These are phyloP conservation scores for Carassius carassius DNA, from an alignment of 2,113 vertebrate genomes.

Conservation along the genomic window DNA sequence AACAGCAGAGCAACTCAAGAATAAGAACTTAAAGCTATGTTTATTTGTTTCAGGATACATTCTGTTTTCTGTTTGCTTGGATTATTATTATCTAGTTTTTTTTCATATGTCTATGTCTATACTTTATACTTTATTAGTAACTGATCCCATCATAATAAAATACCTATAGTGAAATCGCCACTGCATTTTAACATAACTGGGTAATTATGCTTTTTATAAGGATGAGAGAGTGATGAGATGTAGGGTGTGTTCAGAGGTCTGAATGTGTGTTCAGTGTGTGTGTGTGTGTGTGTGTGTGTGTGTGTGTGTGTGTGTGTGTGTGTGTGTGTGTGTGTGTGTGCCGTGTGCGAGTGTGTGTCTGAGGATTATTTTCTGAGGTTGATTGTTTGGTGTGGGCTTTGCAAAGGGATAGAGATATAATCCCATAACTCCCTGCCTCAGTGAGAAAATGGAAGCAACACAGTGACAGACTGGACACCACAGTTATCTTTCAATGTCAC, in stretches of 20 bases:
- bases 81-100: background rate
- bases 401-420: slow-evolving; percentile 73
- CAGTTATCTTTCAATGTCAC: slow-evolving; percentile 23
- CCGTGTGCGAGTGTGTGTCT: slow-evolving; percentile 10
- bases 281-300: background rate
- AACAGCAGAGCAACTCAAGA: background rate
- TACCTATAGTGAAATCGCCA: too few species aligned
- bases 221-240: background rate
- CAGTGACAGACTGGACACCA: slow-evolving; percentile 10
- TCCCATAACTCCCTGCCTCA: slow-evolving; percentile 60
- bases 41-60: background rate
- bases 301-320: background rate
- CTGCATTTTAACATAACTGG: background rate
- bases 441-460: slow-evolving; percentile 30
- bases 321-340: slow-evolving; percentile 28
- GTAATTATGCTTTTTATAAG: background rate
- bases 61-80: background rate
- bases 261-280: slow-evolving; percentile 40
- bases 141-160: background rate
- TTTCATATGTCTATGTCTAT: too few species aligned
- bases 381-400: slow-evolving; percentile 78
- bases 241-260: background rate
- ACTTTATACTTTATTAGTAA: too few species aligned
- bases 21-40: background rate
- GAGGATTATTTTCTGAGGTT: slow-evolving; percentile 68